Evolutionary conservation across 2,797 vertebrate species (phyloP), one percentile per base, ranked within the genome.

Genomic region (Melanotaenia pygmaea): DNA sequence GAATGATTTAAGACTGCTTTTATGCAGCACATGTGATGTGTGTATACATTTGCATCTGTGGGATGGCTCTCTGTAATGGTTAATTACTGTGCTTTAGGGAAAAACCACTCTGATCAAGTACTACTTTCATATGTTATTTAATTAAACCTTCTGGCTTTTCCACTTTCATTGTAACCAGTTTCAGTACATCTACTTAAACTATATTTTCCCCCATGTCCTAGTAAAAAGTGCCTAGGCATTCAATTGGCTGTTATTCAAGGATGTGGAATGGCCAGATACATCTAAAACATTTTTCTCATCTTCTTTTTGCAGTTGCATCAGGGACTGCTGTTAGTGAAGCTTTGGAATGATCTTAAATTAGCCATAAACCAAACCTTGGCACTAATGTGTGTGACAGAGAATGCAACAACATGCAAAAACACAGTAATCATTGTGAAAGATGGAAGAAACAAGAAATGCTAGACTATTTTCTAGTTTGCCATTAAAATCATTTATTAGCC

Each of bases 61-160:
- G 24, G 26, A 20, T 72, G 59, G 8, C 61, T 66, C n/a, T 76
- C 65, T 66, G 20, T 28, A 13, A 40, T 71, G 18, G 51, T 74
- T 79, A 77, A 81, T 82, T 62, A 61, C 40, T 65, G 60, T n/a
- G 45, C 45, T 60, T 75, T 54, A 84, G 79, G 58, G 56, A 74
- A 26, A 77, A 72, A 79, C 3, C 14, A 37, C 4, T 80, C 74
- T 77, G 53, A 78, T 82, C 40, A 24, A 50, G 32, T 20, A 4
- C 22, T 59, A 5, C 35, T 37, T 59, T 45, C 58, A 47, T 26
- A 61, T 59, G 51, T 61, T 18, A 70, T 77, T 67, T 69, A 10
- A 37, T 69, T 45, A 43, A n/a, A 61, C 18, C 62, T 59, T 54
- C 43, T 30, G 37, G 0, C 60, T 7, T 47, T 37, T 34, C 12